Evolutionary conservation across 2,113 vertebrate species (phyloP).

Genomic region (Condylura cristata): DNA sequence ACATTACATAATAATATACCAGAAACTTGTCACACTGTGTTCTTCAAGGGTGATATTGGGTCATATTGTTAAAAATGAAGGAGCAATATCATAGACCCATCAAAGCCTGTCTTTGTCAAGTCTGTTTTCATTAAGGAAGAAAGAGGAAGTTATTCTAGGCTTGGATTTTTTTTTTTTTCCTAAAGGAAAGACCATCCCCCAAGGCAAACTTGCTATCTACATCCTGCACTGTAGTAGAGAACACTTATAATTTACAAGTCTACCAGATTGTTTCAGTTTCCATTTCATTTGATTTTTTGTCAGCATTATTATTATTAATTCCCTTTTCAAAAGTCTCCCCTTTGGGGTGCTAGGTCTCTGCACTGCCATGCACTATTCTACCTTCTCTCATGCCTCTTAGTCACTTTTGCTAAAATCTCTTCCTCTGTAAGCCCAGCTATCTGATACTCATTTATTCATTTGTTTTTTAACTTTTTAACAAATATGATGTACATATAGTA

Average conservation of each 20-base stretch:
- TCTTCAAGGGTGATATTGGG: not conserved
- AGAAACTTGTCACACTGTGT: not conserved
- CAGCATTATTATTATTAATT: not conserved
- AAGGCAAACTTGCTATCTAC: not conserved
- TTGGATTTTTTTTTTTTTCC: not conserved
- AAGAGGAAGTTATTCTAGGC: not conserved
- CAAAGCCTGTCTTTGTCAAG: not conserved
- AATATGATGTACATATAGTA: not conserved
- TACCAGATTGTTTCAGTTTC: not conserved
- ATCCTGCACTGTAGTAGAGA: not conserved
- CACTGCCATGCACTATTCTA: not conserved
- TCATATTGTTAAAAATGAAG: not conserved
- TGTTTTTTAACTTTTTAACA: not conserved
- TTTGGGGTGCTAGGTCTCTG: not conserved
- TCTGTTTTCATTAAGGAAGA: constrained; percentile 20
- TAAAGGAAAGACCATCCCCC: not conserved
- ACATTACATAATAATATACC: not conserved
- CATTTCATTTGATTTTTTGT: constrained; percentile 1
- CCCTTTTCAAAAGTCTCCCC: not conserved
- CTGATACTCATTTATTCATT: not conserved
- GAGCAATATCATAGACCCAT: not conserved
- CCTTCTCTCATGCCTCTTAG: not conserved
- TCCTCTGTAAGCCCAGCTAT: not conserved
- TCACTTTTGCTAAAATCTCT: not conserved
- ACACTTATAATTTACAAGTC: not conserved